Conservation (phyloP, 1,140 invertebrate genomes). For the Dolichoris vasculosae region DNA sequence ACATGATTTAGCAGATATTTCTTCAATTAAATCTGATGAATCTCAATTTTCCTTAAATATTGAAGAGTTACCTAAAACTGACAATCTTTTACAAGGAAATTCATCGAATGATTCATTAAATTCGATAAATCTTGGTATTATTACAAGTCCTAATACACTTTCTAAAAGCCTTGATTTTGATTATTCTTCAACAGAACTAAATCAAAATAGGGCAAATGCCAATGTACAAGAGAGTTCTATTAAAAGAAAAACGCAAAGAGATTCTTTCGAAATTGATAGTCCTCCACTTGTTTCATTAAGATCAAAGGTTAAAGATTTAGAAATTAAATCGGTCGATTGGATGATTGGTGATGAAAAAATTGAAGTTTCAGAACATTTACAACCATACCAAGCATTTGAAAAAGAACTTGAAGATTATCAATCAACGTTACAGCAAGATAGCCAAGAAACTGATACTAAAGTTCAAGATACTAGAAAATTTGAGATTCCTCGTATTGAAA, state of each 20-base stretch:
- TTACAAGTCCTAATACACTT: conserved; percentile 62
- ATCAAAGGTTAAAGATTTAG: conserved; percentile 63
- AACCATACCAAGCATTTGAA: conserved; percentile 69
- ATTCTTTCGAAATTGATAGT: conserved; percentile 70
- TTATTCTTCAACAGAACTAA: conserved; percentile 62
- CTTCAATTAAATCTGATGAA: conserved; percentile 68
- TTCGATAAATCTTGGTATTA: conserved; percentile 63
- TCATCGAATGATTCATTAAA: conserved; percentile 65
- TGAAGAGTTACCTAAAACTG: conserved; percentile 36
- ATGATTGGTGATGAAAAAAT: conserved; percentile 74
- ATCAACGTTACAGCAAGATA: conserved; percentile 46
- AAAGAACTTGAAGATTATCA: conserved; percentile 71
- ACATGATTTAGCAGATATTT: conserved; percentile 67
- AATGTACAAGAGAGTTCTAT: conserved; percentile 2
- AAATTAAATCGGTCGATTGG: conserved; percentile 70
- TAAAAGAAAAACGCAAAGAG: conserved; percentile 51
- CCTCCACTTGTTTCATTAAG: conserved; percentile 66
- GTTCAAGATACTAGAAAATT: not conserved
- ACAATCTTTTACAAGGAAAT: conserved; percentile 65
- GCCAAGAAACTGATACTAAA: conserved; percentile 8
- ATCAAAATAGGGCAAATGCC: conserved; percentile 25
- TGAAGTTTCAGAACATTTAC: conserved; percentile 66
- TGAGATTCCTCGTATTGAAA: conserved; percentile 30
- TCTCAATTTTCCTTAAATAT: conserved; percentile 48
- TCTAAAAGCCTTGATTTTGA: conserved; percentile 65